phyloP scores from a whole-genome alignment of 2,888 invertebrate genomes.

The Agriopis aurantiaria region DNA sequence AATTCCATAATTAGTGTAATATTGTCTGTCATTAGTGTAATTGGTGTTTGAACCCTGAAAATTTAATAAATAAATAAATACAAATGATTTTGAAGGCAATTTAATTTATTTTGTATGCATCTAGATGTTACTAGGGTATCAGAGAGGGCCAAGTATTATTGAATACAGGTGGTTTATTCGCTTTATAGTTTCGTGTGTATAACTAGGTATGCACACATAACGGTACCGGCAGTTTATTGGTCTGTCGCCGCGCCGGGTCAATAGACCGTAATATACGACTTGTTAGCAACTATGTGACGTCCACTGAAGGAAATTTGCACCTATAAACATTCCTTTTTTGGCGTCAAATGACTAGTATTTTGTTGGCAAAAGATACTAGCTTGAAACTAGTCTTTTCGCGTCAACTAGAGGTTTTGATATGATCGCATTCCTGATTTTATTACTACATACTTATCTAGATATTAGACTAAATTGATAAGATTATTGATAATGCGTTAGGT shows the following conservation, averaged over 20 bases:
- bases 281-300: slow-evolving; percentile 33
- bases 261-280: slow-evolving; percentile 6
- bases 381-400: no score
- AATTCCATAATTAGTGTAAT: no score
- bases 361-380: no score
- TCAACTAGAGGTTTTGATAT: no score
- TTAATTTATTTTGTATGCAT: no score
- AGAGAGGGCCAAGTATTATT: neutral
- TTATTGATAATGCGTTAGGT: no score
- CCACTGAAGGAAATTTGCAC: neutral
- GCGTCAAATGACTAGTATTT: no score
- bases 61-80: no score
- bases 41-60: no score
- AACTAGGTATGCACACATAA: slow-evolving; percentile 39
- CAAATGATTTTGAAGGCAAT: no score
- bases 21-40: no score
- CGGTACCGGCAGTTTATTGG: slow-evolving; percentile 38
- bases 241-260: slow-evolving; percentile 14
- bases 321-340: neutral
- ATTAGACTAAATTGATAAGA: no score
- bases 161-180: neutral
- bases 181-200: neutral
- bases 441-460: neutral
- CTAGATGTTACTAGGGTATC: neutral
- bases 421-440: neutral